phyloP scores from a whole-genome alignment of 2,888 invertebrate species.

The Oxycera nigricornis region DNA sequence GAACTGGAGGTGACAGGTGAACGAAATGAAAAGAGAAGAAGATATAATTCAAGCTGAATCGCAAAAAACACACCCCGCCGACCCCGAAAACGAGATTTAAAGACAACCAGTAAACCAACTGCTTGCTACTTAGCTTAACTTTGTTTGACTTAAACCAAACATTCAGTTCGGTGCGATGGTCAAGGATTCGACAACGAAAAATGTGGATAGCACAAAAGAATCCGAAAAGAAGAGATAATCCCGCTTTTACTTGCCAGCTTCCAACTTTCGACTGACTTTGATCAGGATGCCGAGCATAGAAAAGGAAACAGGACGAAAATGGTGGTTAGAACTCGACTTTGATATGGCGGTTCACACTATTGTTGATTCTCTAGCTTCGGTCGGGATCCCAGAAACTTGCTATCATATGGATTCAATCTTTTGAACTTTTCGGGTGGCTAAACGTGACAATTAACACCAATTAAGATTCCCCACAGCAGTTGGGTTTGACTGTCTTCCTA shows the following conservation, averaged over 20 bases:
- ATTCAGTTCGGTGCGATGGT: slow-evolving; percentile 4
- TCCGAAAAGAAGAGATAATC: neutral
- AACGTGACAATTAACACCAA: slow-evolving; percentile 40
- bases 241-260: slow-evolving; percentile 11
- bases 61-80: no score
- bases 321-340: neutral
- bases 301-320: neutral
- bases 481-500: neutral
- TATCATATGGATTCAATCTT: slow-evolving; percentile 26
- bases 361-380: neutral
- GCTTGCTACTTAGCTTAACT: slow-evolving; percentile 25
- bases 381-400: neutral
- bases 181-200: slow-evolving; percentile 11
- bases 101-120: neutral
- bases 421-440: slow-evolving; percentile 9
- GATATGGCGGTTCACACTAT: slow-evolving; percentile 2
- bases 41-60: neutral
- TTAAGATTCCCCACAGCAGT: slow-evolving; percentile 17
- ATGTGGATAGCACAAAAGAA: neutral
- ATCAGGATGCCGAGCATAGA: no score
- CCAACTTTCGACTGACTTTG: neutral
- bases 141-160: slow-evolving; percentile 26
- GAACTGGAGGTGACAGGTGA: no score
- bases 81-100: neutral
- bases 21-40: no score